Conservation (phyloP, 2,797 vertebrate genomes). For the Pangasius krempfi region DNA sequence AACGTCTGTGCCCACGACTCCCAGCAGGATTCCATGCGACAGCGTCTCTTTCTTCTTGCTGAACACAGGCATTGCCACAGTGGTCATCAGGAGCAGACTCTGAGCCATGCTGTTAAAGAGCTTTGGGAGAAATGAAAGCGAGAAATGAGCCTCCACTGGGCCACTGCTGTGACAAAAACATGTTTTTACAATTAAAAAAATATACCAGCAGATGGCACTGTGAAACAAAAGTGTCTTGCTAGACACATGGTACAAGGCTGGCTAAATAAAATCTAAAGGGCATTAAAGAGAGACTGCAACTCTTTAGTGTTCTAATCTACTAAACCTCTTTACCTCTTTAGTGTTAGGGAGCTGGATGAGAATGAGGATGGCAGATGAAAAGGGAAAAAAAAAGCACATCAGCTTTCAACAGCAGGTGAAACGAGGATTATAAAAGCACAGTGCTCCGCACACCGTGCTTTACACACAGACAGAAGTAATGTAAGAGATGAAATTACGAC, state of each 20-base stretch:
- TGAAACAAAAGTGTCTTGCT: conserved; percentile 9
- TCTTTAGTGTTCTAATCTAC: conserved; percentile 11
- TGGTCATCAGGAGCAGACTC: conserved; percentile 83
- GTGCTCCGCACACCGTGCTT: not conserved
- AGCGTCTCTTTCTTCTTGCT: conserved; percentile 89
- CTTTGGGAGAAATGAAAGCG: conserved; percentile 61
- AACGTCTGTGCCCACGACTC: conserved; percentile 93
- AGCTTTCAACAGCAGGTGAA: conserved; percentile 6
- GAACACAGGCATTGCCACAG: conserved; percentile 89
- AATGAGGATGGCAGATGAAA: conserved; percentile 52
- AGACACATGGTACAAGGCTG: not conserved
- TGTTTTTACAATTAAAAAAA: not conserved
- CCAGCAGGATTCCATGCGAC: conserved; percentile 93
- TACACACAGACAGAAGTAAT: not conserved
- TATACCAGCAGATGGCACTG: conserved; percentile 50
- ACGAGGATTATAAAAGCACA: conserved; percentile 34
- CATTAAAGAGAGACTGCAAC: conserved; percentile 9
- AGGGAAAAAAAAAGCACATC: conserved; percentile 21
- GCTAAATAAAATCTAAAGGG: conserved; percentile 33
- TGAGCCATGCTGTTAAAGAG: conserved; percentile 81
- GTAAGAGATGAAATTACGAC: not conserved
- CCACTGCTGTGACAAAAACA: not conserved
- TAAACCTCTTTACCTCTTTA: conserved; percentile 80
- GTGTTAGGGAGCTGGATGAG: conserved; percentile 81
- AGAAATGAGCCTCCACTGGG: not conserved